Conservation (phyloP, 37 sponge, comb jelly and placozoan genomes). For the Halichondria panicea region DNA sequence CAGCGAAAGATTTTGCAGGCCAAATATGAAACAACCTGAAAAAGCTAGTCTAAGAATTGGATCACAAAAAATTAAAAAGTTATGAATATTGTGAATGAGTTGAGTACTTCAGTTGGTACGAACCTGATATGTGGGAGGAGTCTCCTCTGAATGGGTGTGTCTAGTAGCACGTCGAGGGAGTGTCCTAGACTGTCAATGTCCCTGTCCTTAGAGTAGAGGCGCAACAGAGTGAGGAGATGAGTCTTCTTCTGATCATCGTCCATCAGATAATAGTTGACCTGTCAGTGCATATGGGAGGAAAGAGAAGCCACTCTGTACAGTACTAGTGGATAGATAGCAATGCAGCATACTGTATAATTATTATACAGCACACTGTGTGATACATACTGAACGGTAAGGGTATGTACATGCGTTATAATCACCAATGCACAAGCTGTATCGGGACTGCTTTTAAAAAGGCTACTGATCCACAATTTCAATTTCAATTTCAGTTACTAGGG, state of each 20-base stretch:
- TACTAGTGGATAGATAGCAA: background rate
- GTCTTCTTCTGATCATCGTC: conserved; percentile 55
- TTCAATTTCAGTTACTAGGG: too few species aligned
- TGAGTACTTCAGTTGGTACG: background rate
- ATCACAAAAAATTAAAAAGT: too few species aligned
- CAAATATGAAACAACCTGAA: too few species aligned
- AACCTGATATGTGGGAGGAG: conserved; percentile 66
- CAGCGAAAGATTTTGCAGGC: too few species aligned
- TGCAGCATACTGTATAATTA: too few species aligned
- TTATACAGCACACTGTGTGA: too few species aligned
- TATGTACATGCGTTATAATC: too few species aligned
- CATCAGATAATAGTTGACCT: conserved; percentile 80
- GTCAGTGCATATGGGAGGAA: background rate
- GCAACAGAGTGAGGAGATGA: conserved; percentile 57
- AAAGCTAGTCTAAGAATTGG: too few species aligned
- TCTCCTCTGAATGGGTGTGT: conserved; percentile 63
- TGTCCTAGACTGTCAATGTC: conserved; percentile 57
- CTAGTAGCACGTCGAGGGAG: conserved; percentile 58
- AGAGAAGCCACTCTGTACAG: background rate
- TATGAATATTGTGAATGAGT: background rate
- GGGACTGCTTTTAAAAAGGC: too few species aligned
- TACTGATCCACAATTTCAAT: too few species aligned
- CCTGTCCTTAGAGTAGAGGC: conserved; percentile 54
- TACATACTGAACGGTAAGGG: too few species aligned
- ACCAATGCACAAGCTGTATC: too few species aligned